phyloP scores from a whole-genome alignment of 2,113 vertebrate genomes.

The Platycercus adscitus region DNA sequence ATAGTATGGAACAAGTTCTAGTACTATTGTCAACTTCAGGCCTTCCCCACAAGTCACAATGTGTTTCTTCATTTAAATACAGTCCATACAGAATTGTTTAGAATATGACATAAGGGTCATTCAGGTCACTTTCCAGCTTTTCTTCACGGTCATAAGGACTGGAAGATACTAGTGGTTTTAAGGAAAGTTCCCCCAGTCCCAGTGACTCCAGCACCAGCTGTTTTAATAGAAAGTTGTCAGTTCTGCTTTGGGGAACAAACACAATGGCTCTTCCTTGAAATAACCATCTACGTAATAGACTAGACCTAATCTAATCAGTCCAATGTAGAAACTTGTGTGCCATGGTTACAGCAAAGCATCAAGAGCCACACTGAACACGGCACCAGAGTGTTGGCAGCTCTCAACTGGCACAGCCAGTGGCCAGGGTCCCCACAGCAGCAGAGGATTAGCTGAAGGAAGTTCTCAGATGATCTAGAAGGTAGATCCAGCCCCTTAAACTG shows the following conservation, averaged over 20 bases:
- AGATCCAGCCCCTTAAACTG: background rate
- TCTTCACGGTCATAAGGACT: background rate
- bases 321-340: background rate
- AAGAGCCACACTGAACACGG: background rate
- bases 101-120: background rate
- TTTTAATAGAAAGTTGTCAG: background rate
- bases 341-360: background rate
- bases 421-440: background rate
- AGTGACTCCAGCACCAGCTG: background rate
- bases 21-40: background rate
- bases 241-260: background rate
- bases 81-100: background rate
- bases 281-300: background rate
- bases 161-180: background rate
- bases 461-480: background rate
- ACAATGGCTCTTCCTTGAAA: background rate
- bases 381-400: background rate
- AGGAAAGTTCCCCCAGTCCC: background rate
- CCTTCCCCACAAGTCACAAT: background rate
- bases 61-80: background rate
- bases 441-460: background rate
- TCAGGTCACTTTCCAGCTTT: background rate
- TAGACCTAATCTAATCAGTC: background rate
- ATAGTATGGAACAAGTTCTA: background rate
- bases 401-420: background rate